Percentiles rank a stretch among this genome's conserved stretches.
phyloP scores from a whole-genome alignment of 2,797 vertebrate genomes.

The Danio tinwini region DNA sequence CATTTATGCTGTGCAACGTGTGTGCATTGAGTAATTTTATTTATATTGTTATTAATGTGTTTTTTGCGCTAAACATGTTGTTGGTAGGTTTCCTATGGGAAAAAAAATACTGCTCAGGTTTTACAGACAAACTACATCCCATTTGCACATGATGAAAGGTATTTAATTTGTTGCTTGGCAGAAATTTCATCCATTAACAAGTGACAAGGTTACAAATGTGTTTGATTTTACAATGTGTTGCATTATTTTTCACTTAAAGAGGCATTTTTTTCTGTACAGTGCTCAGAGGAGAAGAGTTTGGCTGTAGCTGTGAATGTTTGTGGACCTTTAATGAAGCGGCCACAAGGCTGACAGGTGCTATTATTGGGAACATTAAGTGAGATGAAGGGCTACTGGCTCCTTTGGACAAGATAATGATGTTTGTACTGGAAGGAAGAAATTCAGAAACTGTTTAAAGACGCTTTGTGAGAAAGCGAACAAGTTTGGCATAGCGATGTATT shows the following conservation, averaged over 20 bases:
- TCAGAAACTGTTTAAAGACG: slow-evolving; percentile 31
- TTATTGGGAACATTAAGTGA: slow-evolving; percentile 50
- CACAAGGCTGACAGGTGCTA: slow-evolving; percentile 46
- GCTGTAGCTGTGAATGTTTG: slow-evolving; percentile 38
- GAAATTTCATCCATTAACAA: slow-evolving; percentile 38
- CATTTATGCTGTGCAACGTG: too few relatives aligned
- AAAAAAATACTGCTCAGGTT: neutral
- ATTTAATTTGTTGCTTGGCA: slow-evolving; percentile 20
- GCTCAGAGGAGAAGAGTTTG: slow-evolving; percentile 16
- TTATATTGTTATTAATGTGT: neutral
- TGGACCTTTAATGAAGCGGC: slow-evolving; percentile 34
- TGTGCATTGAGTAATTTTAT: too few relatives aligned
- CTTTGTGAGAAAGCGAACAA: slow-evolving; percentile 26
- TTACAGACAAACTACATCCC: neutral
- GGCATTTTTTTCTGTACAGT: slow-evolving; percentile 28
- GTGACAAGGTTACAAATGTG: slow-evolving; percentile 37
- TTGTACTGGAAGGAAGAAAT: slow-evolving; percentile 47
- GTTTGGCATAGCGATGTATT: slow-evolving; percentile 61
- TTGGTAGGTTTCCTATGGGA: neutral
- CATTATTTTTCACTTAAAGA: slow-evolving; percentile 48
- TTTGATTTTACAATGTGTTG: slow-evolving; percentile 45
- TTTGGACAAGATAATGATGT: slow-evolving; percentile 67
- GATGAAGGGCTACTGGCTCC: slow-evolving; percentile 26
- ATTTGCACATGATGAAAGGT: slow-evolving; percentile 7
- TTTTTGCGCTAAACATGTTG: neutral